These are phyloP conservation scores for Hydrochoerus hydrochaeris DNA, from an alignment of 2,113 vertebrate species.

Conservation along the genomic window DNA sequence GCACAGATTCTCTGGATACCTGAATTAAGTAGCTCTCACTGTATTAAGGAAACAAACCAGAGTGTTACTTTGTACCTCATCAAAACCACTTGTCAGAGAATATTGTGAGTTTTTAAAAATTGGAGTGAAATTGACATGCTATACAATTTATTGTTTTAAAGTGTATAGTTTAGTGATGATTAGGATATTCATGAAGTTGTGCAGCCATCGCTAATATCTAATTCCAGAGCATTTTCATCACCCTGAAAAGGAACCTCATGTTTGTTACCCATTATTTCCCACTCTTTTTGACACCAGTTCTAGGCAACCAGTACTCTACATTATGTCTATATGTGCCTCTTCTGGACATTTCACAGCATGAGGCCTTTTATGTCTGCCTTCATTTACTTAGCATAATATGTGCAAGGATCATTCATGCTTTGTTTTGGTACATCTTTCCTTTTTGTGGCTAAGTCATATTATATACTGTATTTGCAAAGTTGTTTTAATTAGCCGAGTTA, in stretches of 20 bases:
- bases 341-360: neutral
- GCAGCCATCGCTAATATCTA: neutral
- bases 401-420: neutral
- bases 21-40: conserved; percentile 34
- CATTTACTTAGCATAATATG: neutral
- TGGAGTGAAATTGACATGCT: neutral
- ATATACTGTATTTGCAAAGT: neutral
- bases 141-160: neutral
- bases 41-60: neutral
- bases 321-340: neutral
- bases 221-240: neutral
- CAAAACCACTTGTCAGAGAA: neutral
- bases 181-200: neutral
- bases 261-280: neutral
- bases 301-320: neutral
- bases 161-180: neutral
- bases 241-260: neutral
- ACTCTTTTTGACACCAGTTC: neutral
- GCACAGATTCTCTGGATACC: neutral
- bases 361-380: neutral
- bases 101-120: neutral
- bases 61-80: neutral
- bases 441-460: conserved; percentile 50
- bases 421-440: neutral
- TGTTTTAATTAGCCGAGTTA: neutral